Base-by-base conservation (phyloP, 2,888 invertebrate species). In the Apeira syringaria region DNA sequence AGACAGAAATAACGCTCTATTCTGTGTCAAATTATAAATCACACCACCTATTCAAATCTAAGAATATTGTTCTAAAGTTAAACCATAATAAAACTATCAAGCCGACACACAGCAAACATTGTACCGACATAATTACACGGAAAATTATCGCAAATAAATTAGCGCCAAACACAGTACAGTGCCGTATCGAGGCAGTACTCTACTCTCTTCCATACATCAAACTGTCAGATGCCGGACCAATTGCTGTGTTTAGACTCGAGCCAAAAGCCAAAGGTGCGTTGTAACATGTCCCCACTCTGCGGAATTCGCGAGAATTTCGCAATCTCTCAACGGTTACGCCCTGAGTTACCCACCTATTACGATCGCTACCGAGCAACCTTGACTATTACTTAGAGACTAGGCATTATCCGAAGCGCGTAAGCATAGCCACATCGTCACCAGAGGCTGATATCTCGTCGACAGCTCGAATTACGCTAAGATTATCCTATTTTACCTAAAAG, bases 351-450 rank as follows among this genome's bases (percentile, higher is more conserved):
- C 77, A 79, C 82, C 85, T 81, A 86, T 85, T 83, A 86, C 77
- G 62, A 56, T 75, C 80, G 88, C 88, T 88, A 88, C 87, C 51
- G 86, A 70, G 78, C 75, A 87, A 62, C 85, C 87, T 88, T 87
- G 86, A 77, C 73, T 84, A 78, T 81, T 80, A 77, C 82, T 77
- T 66, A 60, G 55, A 66, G 57, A 65, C 69, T 61, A 66, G 56
- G 72, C 70, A 83, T 83, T 81, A 82, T 71, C 55, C 55, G 55
- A 56, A 53, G 53, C 70, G 47, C 69, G 65, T 66, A 70, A 71
- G 74, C 76, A 73, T 67, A 68, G 59, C 66, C 52, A 63, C 70
- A 48, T 68, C 74, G 80, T 80, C 81, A 84, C 84, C 74, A 78
- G 71, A 54, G 80, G 81, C 83, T 78, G 82, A 80, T 76, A 71